Conservation (phyloP, 2,797 vertebrate species). For the Merluccius polli region DNA sequence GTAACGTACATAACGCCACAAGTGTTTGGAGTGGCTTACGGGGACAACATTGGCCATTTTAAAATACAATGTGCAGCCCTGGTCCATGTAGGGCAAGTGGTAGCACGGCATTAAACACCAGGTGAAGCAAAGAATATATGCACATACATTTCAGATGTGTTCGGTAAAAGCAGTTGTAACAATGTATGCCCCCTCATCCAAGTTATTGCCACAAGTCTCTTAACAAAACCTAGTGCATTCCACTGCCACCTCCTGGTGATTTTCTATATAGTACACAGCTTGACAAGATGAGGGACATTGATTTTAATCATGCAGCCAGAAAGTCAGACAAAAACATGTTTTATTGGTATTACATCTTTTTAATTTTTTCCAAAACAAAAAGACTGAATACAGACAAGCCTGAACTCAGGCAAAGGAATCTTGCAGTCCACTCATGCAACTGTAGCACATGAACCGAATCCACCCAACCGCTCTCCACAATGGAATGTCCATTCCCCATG, state of each 20-base stretch:
- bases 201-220: neutral
- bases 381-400: constrained; percentile 73
- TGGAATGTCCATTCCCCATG: constrained; percentile 65
- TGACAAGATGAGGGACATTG: neutral
- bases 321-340: neutral
- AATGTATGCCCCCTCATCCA: neutral
- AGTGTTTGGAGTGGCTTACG: too few relatives aligned
- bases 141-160: neutral
- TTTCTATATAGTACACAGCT: neutral
- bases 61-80: neutral
- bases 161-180: neutral
- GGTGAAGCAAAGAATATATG: neutral
- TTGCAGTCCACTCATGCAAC: constrained; percentile 67
- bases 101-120: neutral
- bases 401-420: constrained; percentile 72
- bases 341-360: constrained; percentile 63
- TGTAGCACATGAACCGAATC: constrained; percentile 67
- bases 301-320: neutral
- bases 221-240: neutral
- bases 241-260: neutral
- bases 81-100: neutral
- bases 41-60: neutral
- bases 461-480: constrained; percentile 40
- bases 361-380: constrained; percentile 74
- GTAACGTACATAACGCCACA: too few relatives aligned